Percentiles rank a stretch among this genome's conserved stretches.
Conservation (phyloP, 2,888 invertebrate species). For the Cryptops parisi region DNA sequence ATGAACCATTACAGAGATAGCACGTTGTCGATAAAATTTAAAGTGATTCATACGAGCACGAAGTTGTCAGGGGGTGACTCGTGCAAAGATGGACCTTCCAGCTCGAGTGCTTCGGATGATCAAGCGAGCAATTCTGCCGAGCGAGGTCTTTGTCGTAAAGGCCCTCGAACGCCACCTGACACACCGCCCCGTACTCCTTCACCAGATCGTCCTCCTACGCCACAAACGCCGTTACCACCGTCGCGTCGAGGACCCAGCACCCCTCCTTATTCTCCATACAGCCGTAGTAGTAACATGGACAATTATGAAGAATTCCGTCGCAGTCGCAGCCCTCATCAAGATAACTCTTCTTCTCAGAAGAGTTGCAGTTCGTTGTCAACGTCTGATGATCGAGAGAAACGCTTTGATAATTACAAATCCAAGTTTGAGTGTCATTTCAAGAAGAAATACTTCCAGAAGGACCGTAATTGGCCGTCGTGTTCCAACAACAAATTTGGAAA, state of each 20-base stretch:
- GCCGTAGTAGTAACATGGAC: background rate
- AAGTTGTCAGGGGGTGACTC: background rate
- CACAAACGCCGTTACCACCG: constrained; percentile 9
- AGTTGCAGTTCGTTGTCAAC: background rate
- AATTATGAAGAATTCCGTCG: background rate
- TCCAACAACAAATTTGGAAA: constrained; percentile 28
- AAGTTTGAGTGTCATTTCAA: constrained; percentile 18
- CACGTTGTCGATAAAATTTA: constrained; percentile 19
- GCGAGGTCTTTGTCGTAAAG: constrained; percentile 9
- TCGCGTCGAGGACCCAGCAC: constrained; percentile 10
- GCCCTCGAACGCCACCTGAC: constrained; percentile 23
- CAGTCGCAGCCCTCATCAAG: constrained; percentile 9
- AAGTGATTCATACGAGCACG: constrained; percentile 14
- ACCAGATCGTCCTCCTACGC: constrained; percentile 12
- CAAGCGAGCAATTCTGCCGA: background rate
- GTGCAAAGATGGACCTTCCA: background rate
- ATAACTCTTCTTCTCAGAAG: background rate
- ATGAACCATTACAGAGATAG: constrained; percentile 13
- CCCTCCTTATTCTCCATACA: constrained; percentile 11
- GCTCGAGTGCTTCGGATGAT: background rate
- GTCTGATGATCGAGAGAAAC: background rate
- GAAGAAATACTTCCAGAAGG: constrained; percentile 19
- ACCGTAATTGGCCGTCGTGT: background rate
- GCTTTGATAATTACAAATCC: constrained; percentile 5
- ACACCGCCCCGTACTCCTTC: constrained; percentile 24